These are phyloP conservation scores for Chondrosia reniformis DNA, from an alignment of 37 sponge, comb jelly and placozoan genomes.

Conservation along the genomic window DNA sequence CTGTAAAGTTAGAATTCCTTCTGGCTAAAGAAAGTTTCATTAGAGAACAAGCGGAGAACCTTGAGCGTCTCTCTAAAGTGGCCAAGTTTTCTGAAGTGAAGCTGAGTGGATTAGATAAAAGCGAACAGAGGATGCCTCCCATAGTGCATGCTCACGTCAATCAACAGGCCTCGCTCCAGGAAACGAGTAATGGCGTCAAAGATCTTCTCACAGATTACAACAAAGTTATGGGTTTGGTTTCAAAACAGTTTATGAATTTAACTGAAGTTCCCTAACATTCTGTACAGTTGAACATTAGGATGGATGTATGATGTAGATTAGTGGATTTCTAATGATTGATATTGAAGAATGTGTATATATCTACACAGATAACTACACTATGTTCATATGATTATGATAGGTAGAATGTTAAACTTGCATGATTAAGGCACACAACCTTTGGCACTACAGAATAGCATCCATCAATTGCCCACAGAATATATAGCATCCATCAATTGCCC, in stretches of 20 bases:
- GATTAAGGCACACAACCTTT: too few species aligned
- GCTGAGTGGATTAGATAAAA: neutral
- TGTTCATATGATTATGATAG: neutral
- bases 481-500: too few species aligned
- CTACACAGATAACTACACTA: neutral
- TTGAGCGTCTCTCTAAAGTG: neutral
- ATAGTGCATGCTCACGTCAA: neutral
- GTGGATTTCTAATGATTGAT: too few species aligned
- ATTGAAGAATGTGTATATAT: neutral
- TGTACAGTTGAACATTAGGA: neutral
- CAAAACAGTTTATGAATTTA: neutral
- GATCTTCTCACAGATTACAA: slow-evolving; percentile 10
- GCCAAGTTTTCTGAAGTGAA: too few species aligned
- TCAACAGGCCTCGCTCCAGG: neutral
- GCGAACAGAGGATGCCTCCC: slow-evolving; percentile 2
- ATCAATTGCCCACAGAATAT: too few species aligned
- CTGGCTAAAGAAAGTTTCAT: neutral
- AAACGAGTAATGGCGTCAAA: neutral
- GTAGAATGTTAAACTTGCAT: too few species aligned
- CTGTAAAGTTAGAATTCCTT: neutral
- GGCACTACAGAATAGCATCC: too few species aligned
- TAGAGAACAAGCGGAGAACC: neutral
- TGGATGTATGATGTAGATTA: neutral
- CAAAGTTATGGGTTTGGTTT: neutral
- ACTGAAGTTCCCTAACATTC: neutral